Evolutionary conservation across 2,113 vertebrate species (phyloP).

Genomic region (Formicarius rufipectus): DNA sequence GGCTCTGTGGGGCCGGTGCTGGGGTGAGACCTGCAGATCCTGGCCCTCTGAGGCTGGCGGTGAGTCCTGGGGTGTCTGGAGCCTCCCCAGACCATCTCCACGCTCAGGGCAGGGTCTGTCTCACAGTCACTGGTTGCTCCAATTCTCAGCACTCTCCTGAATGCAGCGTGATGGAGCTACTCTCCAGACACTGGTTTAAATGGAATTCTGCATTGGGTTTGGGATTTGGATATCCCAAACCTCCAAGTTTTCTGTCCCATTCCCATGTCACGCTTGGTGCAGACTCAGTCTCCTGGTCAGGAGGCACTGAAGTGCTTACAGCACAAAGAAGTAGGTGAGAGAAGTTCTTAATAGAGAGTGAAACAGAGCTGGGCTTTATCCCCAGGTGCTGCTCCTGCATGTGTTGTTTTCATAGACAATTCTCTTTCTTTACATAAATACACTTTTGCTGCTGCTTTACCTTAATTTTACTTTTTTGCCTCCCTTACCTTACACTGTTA

Average conservation of each 20-base stretch:
- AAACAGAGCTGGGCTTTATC: neutral
- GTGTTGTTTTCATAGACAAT: neutral
- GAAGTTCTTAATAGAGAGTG: neutral
- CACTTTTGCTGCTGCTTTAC: neutral
- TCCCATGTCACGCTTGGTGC: fast-evolving
- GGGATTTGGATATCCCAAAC: neutral
- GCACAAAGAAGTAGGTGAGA: neutral
- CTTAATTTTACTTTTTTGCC: neutral
- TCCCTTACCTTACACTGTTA: neutral
- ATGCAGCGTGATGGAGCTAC: neutral
- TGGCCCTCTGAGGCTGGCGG: neutral
- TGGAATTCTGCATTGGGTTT: neutral
- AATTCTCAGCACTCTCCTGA: neutral
- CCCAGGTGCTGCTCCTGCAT: fast-evolving
- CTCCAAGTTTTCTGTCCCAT: neutral
- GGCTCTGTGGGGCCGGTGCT: too few species aligned
- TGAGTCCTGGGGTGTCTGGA: neutral
- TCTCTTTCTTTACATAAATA: neutral
- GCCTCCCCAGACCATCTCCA: too few species aligned
- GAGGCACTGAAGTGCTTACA: neutral
- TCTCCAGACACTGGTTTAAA: neutral
- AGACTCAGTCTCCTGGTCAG: neutral
- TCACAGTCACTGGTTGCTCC: neutral
- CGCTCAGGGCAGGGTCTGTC: neutral
- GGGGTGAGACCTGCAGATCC: too few species aligned